Evolutionary conservation across 2,797 vertebrate species (phyloP).

Genomic region (Enoplosus armatus): DNA sequence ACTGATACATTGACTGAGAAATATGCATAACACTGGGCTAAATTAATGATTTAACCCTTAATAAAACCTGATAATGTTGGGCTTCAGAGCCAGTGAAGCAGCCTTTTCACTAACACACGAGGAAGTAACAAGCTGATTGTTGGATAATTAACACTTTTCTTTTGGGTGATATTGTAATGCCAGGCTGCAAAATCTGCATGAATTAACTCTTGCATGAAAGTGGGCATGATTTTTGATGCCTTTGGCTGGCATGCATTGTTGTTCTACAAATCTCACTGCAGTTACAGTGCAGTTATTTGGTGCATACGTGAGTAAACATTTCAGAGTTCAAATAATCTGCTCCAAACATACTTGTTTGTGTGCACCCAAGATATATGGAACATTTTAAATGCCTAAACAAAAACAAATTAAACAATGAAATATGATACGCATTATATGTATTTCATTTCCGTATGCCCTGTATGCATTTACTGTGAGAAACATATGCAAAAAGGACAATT

Average conservation of each 20-base stretch:
- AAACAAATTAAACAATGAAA: too few relatives aligned
- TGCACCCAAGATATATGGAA: background rate
- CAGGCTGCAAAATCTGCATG: background rate
- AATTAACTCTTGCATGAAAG: background rate
- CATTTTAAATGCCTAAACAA: background rate
- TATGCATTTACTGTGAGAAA: too few relatives aligned
- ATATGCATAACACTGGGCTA: background rate
- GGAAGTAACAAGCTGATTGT: background rate
- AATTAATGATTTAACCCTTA: constrained; percentile 29
- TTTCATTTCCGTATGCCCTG: background rate
- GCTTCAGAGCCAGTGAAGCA: background rate
- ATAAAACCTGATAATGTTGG: background rate
- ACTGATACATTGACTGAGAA: constrained; percentile 13
- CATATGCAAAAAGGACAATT: background rate
- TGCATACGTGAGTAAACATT: background rate
- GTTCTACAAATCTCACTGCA: background rate
- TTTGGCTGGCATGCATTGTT: background rate
- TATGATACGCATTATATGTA: background rate
- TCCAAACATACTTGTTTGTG: background rate
- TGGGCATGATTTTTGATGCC: too few relatives aligned
- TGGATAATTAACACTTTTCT: background rate
- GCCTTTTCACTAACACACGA: background rate
- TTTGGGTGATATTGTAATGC: background rate
- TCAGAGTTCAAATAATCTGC: background rate
- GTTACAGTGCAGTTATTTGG: background rate